Evolutionary conservation across 2,888 invertebrate species (phyloP), one percentile per base, ranked within the genome.

Genomic region (Pediacus dermestoides): DNA sequence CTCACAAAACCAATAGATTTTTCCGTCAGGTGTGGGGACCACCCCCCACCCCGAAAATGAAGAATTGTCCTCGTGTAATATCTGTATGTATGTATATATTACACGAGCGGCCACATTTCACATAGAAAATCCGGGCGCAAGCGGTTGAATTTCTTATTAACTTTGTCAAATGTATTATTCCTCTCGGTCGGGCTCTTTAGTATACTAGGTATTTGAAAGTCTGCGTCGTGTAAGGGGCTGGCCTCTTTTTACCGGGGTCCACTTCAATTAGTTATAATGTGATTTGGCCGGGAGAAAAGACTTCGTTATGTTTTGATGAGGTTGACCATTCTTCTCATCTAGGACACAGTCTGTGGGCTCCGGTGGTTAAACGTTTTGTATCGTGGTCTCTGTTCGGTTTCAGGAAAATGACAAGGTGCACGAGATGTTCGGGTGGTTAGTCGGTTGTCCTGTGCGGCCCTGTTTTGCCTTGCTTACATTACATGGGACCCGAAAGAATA

Each of bases 211-310:
- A 42, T 42, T 44, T 35, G 43, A 38, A 44, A 45, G 42, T 32
- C 27, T 35, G 26, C 6, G 21, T 18, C 21, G 39, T 38, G 30
- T 32, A 39, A 44, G 44, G 41, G 39, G 33, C 26, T 12, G 38
- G 16, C 16, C 52, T 44, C 49, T 56, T 58, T 59, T 58, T 56
- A 52, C 50, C 44, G 46, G 42, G 52, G 57, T 53, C 63, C 64
- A 64, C 66, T 66, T 65, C 66, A 66, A 66, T 66, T 66, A 66
- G 66, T 66, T 65, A 66, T 66, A 66, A 66, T 66, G 64, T 66
- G 65, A 66, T 66, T 66, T 66, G 60, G 62, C 60, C 59, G 56
- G 59, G 60, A 63, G 64, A 63, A 66, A 65, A 63, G 63, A 62
- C 62, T 64, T 66, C 65, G 64, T 66, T 66, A 66, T 66, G 61